Evolutionary conservation across 2,797 vertebrate genomes (phyloP), one percentile per base, ranked within the genome.

Genomic region (Lagorchestes hirsutus): DNA sequence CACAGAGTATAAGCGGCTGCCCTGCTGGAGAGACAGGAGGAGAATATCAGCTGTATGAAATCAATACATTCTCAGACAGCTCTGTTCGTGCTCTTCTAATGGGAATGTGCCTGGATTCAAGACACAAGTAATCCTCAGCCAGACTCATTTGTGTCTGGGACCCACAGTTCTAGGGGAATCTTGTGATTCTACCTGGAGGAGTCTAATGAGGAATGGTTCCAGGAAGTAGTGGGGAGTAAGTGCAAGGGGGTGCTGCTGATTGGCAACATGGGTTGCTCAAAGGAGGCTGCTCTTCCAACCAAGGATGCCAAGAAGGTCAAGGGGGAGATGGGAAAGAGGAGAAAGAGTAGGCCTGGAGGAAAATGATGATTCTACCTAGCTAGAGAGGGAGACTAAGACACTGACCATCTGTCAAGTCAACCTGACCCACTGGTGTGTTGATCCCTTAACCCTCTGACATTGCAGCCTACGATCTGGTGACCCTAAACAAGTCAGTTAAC

Each of bases 1-100:
- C 87, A 93, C 96, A 0, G 62, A 14, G 31, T 46, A 24, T n/a
- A 94, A 97, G 98, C 94, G 98, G 98, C 98, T 98, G 97, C 97
- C 96, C 97, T 97, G 96, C 93, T 97, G 96, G 96, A 93, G 34
- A 97, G 93, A 97, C 67, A 92, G 96, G 92, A 96, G 74, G 90
- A 97, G 92, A 74, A 67, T 40, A 98, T 95, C 97, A 96, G 97
- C 97, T 97, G 97, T 90, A 97, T 50, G 92, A 97, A 82, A 97
- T 98, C 98, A 93, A 94, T 96, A 93, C 56, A 94, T 92, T 98
- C 96, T 59, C 97, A 95, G 97, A 97, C 97, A 98, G 74, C 40
- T 46, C 24, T 40, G 90, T 97, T 96, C 90, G 22, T 74, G 55
- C 96, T 96, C n/a, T 94, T 91, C 98, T 96, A 95, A 56, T 1